phyloP scores from a whole-genome alignment of 2,797 vertebrate genomes.

The Rhinoraja longicauda region DNA sequence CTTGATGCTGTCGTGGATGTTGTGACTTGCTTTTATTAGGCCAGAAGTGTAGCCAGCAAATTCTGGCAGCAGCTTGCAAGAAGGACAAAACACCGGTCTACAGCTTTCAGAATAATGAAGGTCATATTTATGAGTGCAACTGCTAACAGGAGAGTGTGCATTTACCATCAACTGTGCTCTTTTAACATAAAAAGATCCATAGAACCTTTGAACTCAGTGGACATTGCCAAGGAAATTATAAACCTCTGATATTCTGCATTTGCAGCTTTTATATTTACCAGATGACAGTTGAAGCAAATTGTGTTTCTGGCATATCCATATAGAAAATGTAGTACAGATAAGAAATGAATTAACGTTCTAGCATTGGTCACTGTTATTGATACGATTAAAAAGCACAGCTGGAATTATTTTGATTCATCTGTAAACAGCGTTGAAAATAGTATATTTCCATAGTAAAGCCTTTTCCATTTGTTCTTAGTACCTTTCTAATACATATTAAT shows the following conservation, averaged over 20 bases:
- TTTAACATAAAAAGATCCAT: neutral
- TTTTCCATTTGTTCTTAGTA: neutral
- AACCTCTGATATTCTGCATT: neutral
- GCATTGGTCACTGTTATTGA: neutral
- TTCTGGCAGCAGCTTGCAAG: neutral
- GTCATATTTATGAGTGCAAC: neutral
- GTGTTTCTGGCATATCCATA: neutral
- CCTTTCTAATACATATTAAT: neutral
- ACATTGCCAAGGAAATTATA: neutral
- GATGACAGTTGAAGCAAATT: neutral
- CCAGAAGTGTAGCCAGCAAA: slow-evolving; percentile 13
- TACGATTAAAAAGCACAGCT: neutral
- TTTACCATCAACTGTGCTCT: neutral
- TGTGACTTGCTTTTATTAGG: slow-evolving; percentile 5
- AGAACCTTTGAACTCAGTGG: neutral
- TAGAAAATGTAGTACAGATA: neutral
- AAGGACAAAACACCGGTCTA: neutral
- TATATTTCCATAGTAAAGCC: neutral
- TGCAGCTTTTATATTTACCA: neutral
- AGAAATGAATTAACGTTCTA: neutral
- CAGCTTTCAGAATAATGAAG: slow-evolving; percentile 29
- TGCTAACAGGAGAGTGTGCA: neutral
- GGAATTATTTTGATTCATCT: neutral
- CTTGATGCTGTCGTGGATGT: slow-evolving; percentile 1
- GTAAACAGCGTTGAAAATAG: neutral